Percentiles rank a stretch among this genome's conserved stretches.
Evolutionary conservation across 2,113 vertebrate genomes (phyloP).

Genomic region (Grantiella picta): DNA sequence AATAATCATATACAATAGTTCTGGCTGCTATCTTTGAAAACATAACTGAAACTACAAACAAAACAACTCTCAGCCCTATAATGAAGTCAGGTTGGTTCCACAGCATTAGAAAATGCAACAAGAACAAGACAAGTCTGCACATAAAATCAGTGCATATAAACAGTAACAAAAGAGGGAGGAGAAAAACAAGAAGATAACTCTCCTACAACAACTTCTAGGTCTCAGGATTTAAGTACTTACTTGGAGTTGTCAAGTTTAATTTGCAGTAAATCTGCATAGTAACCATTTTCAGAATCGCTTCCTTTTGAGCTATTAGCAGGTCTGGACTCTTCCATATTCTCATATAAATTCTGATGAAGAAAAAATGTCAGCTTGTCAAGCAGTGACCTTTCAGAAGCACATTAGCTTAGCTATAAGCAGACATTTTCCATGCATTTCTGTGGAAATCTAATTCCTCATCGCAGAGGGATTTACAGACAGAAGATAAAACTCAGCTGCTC

Average conservation of each 20-base stretch:
- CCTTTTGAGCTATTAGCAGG: not conserved
- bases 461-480: not conserved
- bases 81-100: accelerated
- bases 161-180: not conserved
- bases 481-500: not conserved
- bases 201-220: not conserved
- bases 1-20: not conserved
- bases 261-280: slow-evolving; percentile 88
- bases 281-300: slow-evolving; percentile 72
- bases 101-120: not conserved
- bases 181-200: not conserved
- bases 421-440: not conserved
- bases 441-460: not conserved
- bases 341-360: slow-evolving; percentile 65
- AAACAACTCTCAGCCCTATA: not conserved
- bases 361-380: not conserved
- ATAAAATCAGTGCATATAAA: not conserved
- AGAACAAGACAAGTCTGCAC: not conserved
- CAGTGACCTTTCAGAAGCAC: not conserved
- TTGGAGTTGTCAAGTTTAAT: slow-evolving; percentile 86
- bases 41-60: not conserved
- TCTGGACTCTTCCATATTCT: slow-evolving; percentile 60
- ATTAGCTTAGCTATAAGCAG: not conserved
- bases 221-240: slow-evolving; percentile 71
- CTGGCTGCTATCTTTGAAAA: not conserved